Evolutionary conservation across 2,113 vertebrate genomes (phyloP).

Genomic region (Lagenorhynchus albirostris): DNA sequence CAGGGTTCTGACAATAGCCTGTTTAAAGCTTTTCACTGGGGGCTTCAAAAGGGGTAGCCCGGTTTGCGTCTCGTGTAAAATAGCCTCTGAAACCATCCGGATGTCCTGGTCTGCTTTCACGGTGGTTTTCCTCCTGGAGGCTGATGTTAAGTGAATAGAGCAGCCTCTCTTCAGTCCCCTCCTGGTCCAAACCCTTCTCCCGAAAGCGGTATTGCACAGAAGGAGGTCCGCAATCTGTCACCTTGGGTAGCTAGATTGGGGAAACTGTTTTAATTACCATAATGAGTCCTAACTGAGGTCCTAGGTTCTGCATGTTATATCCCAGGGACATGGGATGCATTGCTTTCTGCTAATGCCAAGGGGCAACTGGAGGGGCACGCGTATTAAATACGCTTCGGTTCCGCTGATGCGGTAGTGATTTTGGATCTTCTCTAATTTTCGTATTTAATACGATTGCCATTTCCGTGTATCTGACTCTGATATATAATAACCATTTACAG

Average conservation of each 20-base stretch:
- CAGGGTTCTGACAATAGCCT: slow-evolving; percentile 85
- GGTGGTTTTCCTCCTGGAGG: slow-evolving; percentile 54
- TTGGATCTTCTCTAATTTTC: background rate
- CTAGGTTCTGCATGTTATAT: background rate
- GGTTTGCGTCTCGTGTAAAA: slow-evolving; percentile 78
- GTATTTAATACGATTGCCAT: background rate
- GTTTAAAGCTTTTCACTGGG: slow-evolving; percentile 87
- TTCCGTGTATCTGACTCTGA: background rate
- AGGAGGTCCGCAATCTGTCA: background rate
- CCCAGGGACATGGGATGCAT: background rate
- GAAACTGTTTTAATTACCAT: background rate
- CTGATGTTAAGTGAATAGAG: slow-evolving; percentile 75
- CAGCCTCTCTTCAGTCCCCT: slow-evolving; percentile 28
- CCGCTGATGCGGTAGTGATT: background rate
- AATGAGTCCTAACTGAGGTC: background rate
- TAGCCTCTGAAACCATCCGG: slow-evolving; percentile 76
- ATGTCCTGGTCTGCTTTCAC: slow-evolving; percentile 49
- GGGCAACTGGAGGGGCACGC: background rate
- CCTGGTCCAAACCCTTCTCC: slow-evolving; percentile 58
- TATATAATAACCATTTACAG: background rate
- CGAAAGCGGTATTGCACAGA: background rate
- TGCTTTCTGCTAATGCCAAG: background rate
- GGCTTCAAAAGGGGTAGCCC: slow-evolving; percentile 81
- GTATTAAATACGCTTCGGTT: background rate
- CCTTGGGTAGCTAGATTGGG: slow-evolving; percentile 48